Evolutionary conservation across 2,113 vertebrate species (phyloP).

Genomic region (Pampusana beccarii): DNA sequence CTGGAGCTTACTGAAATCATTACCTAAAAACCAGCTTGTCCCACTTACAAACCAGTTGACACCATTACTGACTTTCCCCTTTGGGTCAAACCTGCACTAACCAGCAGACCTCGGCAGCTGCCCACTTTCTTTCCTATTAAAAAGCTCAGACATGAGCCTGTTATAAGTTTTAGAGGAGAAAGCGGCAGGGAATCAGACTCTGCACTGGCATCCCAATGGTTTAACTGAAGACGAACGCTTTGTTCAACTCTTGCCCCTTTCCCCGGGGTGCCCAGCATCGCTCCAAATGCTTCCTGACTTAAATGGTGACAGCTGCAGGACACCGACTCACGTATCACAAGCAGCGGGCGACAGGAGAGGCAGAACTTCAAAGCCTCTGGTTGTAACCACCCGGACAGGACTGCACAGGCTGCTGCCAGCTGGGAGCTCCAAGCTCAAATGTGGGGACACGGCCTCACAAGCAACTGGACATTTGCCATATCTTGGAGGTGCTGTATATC

Average conservation of each 20-base stretch:
- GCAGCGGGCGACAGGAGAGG: constrained; percentile 71
- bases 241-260: constrained; percentile 69
- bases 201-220: constrained; percentile 26
- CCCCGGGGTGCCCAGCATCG: constrained; percentile 34
- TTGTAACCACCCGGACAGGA: constrained; percentile 47
- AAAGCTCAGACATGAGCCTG: neutral
- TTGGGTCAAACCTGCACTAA: neutral
- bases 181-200: constrained; percentile 45
- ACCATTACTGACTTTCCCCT: neutral
- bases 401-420: constrained; percentile 49
- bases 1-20: neutral
- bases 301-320: constrained; percentile 77
- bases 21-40: neutral
- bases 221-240: constrained; percentile 71
- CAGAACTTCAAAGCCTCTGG: constrained; percentile 77
- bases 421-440: constrained; percentile 48
- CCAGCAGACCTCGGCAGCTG: neutral
- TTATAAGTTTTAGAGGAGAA: constrained; percentile 15
- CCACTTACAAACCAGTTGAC: neutral
- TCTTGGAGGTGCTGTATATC: neutral
- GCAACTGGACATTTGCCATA: constrained; percentile 16
- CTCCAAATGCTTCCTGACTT: constrained; percentile 76
- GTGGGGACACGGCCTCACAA: neutral
- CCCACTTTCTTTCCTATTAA: neutral
- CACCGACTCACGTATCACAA: constrained; percentile 60